Conservation (phyloP, 2,797 vertebrate species). For the Arctocebus calabarensis region DNA sequence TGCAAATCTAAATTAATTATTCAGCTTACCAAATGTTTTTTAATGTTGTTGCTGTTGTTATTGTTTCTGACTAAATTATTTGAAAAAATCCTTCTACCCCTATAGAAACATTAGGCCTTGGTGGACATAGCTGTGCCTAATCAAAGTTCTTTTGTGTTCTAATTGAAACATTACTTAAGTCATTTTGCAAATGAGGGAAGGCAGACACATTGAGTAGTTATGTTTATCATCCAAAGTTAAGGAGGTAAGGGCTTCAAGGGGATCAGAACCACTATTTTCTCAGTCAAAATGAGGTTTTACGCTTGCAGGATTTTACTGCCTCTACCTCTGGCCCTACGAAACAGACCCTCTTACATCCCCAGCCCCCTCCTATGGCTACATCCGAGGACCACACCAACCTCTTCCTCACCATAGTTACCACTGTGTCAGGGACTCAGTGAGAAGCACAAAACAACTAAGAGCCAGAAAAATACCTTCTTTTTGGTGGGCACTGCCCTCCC, state of each 20-base stretch:
- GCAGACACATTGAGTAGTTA: background rate
- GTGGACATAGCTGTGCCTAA: background rate
- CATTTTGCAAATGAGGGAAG: conserved; percentile 48
- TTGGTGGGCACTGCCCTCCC: background rate
- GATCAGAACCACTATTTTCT: background rate
- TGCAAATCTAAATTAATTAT: conserved; percentile 70
- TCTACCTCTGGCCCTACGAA: background rate
- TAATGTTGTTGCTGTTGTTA: background rate
- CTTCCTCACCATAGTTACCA: background rate
- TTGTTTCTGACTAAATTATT: background rate
- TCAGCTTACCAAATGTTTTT: conserved; percentile 30
- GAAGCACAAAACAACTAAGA: background rate
- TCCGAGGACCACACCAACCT: background rate
- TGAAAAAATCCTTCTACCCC: background rate
- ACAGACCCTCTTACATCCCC: accelerated
- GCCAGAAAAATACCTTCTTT: background rate
- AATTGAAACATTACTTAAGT: background rate
- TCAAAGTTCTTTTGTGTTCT: conserved; percentile 28
- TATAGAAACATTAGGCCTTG: background rate
- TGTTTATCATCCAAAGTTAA: background rate
- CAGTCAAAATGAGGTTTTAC: background rate
- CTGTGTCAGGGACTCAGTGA: accelerated
- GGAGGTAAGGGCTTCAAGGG: background rate
- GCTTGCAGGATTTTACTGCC: background rate
- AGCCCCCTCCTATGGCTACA: too few relatives aligned